A percentile compares a stretch with the other conserved stretches of the same genome.
phyloP scores from a whole-genome alignment of 2,797 vertebrate genomes.

The Brachyrhaphis roseni region DNA sequence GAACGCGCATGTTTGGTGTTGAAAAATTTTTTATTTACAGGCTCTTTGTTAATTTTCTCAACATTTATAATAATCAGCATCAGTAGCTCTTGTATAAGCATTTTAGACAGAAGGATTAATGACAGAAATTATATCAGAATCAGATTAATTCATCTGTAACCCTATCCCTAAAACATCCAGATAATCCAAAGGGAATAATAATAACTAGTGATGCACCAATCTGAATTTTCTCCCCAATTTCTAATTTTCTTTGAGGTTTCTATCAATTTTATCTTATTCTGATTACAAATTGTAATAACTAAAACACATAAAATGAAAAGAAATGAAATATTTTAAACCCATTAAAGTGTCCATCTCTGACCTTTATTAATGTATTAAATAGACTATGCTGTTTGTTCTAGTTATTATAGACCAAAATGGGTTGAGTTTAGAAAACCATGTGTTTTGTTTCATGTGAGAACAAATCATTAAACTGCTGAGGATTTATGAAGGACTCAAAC shows the following conservation, averaged over 20 bases:
- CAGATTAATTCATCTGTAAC: too few species aligned
- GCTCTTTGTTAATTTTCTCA: not conserved
- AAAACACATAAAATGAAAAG: not conserved
- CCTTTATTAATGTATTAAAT: not conserved
- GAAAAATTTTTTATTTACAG: not conserved
- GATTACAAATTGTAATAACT: not conserved
- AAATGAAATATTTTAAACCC: not conserved
- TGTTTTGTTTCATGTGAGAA: too few species aligned
- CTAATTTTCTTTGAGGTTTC: not conserved
- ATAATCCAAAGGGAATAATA: too few species aligned
- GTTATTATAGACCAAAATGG: too few species aligned
- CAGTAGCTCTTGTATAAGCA: not conserved
- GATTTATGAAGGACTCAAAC: too few species aligned
- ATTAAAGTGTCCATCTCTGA: not conserved
- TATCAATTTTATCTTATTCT: not conserved
- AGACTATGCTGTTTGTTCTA: too few species aligned
- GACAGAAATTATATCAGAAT: not conserved
- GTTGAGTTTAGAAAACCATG: too few species aligned
- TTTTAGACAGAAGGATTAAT: not conserved
- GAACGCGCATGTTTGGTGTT: not conserved
- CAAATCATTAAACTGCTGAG: too few species aligned
- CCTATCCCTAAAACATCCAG: too few species aligned
- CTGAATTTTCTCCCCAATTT: not conserved
- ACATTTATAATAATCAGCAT: not conserved
- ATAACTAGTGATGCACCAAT: not conserved